phyloP scores from a whole-genome alignment of 2,113 vertebrate genomes.

The Hypanus sabinus region DNA sequence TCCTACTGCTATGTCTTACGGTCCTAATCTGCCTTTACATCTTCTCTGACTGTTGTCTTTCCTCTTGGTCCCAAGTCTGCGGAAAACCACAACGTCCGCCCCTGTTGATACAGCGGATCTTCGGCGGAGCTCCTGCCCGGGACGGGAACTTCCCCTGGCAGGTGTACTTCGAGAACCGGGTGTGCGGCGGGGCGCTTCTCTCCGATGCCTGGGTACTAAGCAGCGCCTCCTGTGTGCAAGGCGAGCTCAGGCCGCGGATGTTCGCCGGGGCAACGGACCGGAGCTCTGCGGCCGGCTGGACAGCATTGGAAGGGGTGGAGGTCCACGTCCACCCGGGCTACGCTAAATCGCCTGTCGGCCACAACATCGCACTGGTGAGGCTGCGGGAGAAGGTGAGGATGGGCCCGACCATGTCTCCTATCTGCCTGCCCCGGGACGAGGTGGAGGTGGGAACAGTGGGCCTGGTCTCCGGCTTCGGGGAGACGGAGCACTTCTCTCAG shows the following conservation, averaged over 20 bases:
- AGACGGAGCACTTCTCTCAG: accelerated
- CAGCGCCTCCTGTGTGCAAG: slow-evolving; percentile 58
- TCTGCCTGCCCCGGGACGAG: slow-evolving; percentile 56
- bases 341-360: neutral
- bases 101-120: slow-evolving; percentile 45
- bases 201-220: slow-evolving; percentile 67
- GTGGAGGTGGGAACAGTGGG: slow-evolving; percentile 44
- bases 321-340: slow-evolving; percentile 55
- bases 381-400: slow-evolving; percentile 53
- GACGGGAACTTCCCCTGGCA: slow-evolving; percentile 63
- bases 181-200: slow-evolving; percentile 57
- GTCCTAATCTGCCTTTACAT: too few relatives aligned
- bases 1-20: too few relatives aligned
- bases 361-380: slow-evolving; percentile 58
- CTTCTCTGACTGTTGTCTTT: too few relatives aligned
- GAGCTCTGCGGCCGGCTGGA: neutral
- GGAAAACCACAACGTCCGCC: slow-evolving; percentile 49
- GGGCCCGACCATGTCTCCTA: slow-evolving; percentile 51
- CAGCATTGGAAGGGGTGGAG: slow-evolving; percentile 38
- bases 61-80: slow-evolving; percentile 51
- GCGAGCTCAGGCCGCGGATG: slow-evolving; percentile 40
- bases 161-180: slow-evolving; percentile 47
- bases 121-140: slow-evolving; percentile 49
- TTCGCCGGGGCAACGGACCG: slow-evolving; percentile 47
- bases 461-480: slow-evolving; percentile 63